Evolutionary conservation across 2,797 vertebrate species (phyloP).

Genomic region (Anableps anableps): DNA sequence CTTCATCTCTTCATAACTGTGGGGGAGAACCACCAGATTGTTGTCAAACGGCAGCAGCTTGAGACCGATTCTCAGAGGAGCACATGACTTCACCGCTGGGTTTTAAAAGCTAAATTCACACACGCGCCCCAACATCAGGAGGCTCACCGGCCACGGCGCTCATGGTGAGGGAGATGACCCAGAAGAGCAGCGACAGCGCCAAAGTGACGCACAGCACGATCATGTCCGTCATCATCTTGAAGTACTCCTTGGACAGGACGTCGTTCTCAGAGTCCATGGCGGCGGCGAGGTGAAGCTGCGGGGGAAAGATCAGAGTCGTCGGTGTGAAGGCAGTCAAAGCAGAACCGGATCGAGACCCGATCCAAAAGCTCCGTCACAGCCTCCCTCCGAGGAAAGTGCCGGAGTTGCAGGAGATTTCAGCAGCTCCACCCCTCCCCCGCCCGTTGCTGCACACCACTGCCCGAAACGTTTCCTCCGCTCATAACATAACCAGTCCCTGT

Average conservation of each 20-base stretch:
- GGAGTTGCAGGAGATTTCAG: no score
- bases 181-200: slow-evolving; percentile 90
- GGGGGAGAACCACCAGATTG: background rate
- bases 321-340: background rate
- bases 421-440: no score
- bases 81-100: background rate
- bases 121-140: background rate
- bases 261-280: slow-evolving; percentile 68
- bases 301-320: background rate
- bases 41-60: background rate
- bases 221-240: slow-evolving; percentile 93
- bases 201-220: slow-evolving; percentile 88
- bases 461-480: no score
- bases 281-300: slow-evolving; percentile 29
- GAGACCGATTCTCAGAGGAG: background rate
- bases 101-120: background rate
- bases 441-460: no score
- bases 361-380: background rate
- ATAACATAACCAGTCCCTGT: no score
- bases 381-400: no score
- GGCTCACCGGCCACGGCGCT: slow-evolving; percentile 90
- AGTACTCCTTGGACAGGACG: slow-evolving; percentile 77
- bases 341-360: no score
- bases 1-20: background rate
- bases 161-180: slow-evolving; percentile 90